Base-by-base conservation (phyloP, 2,113 vertebrate genomes). In the Gnathonemus echidnorhynchus region DNA sequence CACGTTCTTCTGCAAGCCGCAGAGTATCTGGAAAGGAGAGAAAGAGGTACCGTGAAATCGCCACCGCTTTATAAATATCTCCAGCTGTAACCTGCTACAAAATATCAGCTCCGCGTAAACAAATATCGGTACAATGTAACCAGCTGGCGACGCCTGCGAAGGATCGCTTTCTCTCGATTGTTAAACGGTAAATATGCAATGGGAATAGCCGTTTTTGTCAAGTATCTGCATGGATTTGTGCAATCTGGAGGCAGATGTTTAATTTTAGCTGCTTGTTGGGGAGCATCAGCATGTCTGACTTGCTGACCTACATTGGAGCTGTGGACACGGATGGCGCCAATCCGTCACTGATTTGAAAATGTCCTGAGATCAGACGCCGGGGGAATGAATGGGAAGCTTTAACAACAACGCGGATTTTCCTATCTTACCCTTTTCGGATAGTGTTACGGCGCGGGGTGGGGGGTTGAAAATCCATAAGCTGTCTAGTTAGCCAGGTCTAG, bases 1-100 rank as follows among this genome's bases (percentile, higher is more conserved):
- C 97, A 98, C 93, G 97, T 98, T 80, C 96, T 99, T 90, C 95
- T 98, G 11, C 97, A 97, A 91, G 98, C 98, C 0, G 98, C 98
- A 0, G 98, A 98, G 92, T 98, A 97, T 91, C 90, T 99, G 95
- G 98, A 99, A 89, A 96, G 97, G 77, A 95, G 95, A 89, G 97
- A 98, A 53, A 92, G 97, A 94, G 97, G 97, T 98, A 89, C 91
- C 89, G 50, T 91, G 15, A 46, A 10, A 53, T 19, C 45, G 35
- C 31, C 31, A 62, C 31, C 52, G 24, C 15, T 53, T 88, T 91
- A 77, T 27, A 45, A 2, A 91, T 92, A 91, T 35, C 58, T 52
- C 1, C 24, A n/a, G 62, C 62, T 27, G 62, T 66, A 27, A 66
- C 9, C n/a, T 5, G 62, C 24, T 27, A n/a, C 24, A 3, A 92